Conservation (phyloP, 2,888 invertebrate species). For the Tipula confusa region DNA sequence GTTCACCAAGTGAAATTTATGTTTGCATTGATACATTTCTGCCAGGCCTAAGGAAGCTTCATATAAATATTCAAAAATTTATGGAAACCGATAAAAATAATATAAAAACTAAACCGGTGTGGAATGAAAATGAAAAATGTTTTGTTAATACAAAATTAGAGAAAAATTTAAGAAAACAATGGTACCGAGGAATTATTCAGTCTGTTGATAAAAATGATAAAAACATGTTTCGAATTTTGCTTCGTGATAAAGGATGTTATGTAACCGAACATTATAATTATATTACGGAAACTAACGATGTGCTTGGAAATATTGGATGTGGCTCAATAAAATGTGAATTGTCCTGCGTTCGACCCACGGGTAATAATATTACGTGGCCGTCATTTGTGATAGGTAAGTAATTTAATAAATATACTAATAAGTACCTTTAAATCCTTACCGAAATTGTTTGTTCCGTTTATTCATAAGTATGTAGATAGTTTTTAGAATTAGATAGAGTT, state of each 20-base stretch:
- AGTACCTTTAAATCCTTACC: background rate
- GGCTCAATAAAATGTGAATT: slow-evolving; percentile 65
- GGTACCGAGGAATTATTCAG: slow-evolving; percentile 57
- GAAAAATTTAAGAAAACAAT: slow-evolving; percentile 53
- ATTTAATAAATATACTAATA: slow-evolving; percentile 51
- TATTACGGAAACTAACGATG: slow-evolving; percentile 50
- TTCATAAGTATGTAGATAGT: too few relatives aligned
- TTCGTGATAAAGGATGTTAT: slow-evolving; percentile 57
- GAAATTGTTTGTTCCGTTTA: too few relatives aligned
- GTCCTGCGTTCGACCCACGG: slow-evolving; percentile 64
- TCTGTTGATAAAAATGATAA: slow-evolving; percentile 48
- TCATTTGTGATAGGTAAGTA: slow-evolving; percentile 53
- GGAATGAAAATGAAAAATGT: slow-evolving; percentile 55
- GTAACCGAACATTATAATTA: background rate
- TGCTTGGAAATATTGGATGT: slow-evolving; percentile 54
- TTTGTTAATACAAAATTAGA: slow-evolving; percentile 49
- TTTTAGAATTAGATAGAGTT: too few relatives aligned
- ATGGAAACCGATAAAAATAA: background rate
- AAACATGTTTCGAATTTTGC: slow-evolving; percentile 52
- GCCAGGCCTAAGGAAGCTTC: slow-evolving; percentile 51
- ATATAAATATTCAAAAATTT: slow-evolving; percentile 53
- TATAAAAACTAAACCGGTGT: slow-evolving; percentile 41
- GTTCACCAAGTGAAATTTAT: slow-evolving; percentile 57
- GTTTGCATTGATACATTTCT: slow-evolving; percentile 53
- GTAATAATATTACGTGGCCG: slow-evolving; percentile 51